Percentiles rank a stretch among this genome's conserved stretches.
Conservation (phyloP, 2,888 invertebrate genomes). For the Erebia palarica region DNA sequence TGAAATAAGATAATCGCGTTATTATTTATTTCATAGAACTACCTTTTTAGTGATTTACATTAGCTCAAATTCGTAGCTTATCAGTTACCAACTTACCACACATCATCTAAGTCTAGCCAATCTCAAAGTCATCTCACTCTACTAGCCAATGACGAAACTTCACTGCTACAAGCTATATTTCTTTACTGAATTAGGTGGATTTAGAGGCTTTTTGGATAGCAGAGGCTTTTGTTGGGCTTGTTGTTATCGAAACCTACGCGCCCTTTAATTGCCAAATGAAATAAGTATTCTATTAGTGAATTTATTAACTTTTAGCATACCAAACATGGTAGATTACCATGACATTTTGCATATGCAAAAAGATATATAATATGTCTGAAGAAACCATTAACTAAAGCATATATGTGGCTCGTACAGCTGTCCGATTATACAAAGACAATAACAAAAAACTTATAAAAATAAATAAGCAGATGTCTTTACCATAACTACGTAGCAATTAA, state of each 20-base stretch:
- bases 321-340: background rate
- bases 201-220: too few species aligned
- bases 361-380: conserved; percentile 4
- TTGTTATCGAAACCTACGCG: too few species aligned
- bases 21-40: background rate
- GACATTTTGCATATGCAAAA: background rate
- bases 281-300: too few species aligned
- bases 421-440: conserved; percentile 4
- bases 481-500: conserved; percentile 30
- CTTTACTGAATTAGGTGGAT: too few species aligned
- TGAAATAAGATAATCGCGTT: background rate
- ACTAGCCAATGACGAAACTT: too few species aligned
- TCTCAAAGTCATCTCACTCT: too few species aligned
- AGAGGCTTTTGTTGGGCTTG: too few species aligned
- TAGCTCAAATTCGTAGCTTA: background rate
- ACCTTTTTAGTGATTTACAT: background rate
- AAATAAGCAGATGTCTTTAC: conserved; percentile 24
- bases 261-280: too few species aligned
- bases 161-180: too few species aligned
- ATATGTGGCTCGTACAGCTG: conserved; percentile 23
- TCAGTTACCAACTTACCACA: too few species aligned
- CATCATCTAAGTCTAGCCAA: too few species aligned
- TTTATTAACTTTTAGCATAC: background rate
- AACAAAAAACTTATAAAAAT: conserved; percentile 19
- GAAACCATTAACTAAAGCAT: conserved; percentile 6